Evolutionary conservation across 2,797 vertebrate genomes (phyloP), one percentile per base, ranked within the genome.

Genomic region (Catostomus latipinnis): DNA sequence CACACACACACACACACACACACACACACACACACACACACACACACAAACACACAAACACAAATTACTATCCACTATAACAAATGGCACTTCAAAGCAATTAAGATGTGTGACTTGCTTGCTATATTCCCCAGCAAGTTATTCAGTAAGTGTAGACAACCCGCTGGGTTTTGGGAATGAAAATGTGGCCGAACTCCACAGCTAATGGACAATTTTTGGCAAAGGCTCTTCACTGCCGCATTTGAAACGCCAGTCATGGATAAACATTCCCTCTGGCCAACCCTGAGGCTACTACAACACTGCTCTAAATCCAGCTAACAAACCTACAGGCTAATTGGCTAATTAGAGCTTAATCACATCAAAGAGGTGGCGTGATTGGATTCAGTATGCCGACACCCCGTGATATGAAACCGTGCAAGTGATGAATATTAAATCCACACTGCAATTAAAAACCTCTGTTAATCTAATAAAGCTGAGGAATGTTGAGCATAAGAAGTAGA

Each of bases 301-400:
- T 16, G 77, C 84, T 84, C 81, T 82, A 79, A 86, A 86, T 56
- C 66, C 63, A 72, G 74, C 58, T 74, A 81, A 77, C 82, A 79
- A 82, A 81, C 68, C 63, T 18, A 75, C 62, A 56, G 43, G 56
- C 76, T 86, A 87, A 88, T 85, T 76, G 73, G 86, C 70, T 85
- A 86, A 84, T 84, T 82, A 83, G 76, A 74, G 71, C 74, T 72
- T 82, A 83, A 87, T 83, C 80, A 80, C 85, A 85, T 84, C 77
- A 81, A 74, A 83, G 74, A 79, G 56, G 85, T 8, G 22, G 68
- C 49, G 68, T 73, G 84, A 86, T 84, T 81, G 84, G 75, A 84
- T 85, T 78, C 60, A 49, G 68, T 12, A 48, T 78, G 57, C 71
- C 73, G 71, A 78, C 78, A 65, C 70, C 45, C 72, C 57, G 54